phyloP scores from a whole-genome alignment of 2,888 invertebrate genomes.

The Platerodrilus igneus region DNA sequence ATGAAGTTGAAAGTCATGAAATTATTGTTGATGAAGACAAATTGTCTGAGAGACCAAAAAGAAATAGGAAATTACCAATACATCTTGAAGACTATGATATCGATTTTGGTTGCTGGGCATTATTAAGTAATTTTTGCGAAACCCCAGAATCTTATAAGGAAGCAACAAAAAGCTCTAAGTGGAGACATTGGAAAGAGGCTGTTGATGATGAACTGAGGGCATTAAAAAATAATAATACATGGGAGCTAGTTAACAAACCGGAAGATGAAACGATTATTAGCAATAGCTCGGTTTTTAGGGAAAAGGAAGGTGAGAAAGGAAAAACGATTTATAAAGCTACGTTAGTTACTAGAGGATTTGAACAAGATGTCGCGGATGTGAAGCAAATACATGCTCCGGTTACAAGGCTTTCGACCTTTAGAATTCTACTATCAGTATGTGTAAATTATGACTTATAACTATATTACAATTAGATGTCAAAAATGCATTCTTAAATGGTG shows the following conservation, averaged over 20 bases:
- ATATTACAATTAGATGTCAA: conserved; percentile 9
- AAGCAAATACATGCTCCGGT: conserved; percentile 3
- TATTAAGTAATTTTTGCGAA: conserved; percentile 1
- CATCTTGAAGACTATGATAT: conserved; percentile 1
- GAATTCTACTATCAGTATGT: conserved; percentile 5
- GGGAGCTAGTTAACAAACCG: conserved; percentile 2
- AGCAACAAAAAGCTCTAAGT: too few species aligned
- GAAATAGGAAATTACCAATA: conserved; percentile 1
- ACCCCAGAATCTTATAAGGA: conserved; percentile 1
- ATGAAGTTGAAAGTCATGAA: too few species aligned
- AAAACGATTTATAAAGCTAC: conserved; percentile 10
- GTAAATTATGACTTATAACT: neutral
- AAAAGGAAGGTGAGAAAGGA: conserved; percentile 31
- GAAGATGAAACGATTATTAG: conserved; percentile 3
- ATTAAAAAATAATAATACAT: conserved; percentile 5
- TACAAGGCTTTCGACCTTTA: conserved; percentile 1
- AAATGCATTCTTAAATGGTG: conserved; percentile 9
- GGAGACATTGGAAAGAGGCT: neutral
- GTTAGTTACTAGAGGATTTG: conserved; percentile 7
- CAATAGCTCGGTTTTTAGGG: conserved; percentile 5
- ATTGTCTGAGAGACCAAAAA: conserved; percentile 1
- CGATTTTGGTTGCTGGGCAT: conserved; percentile 1
- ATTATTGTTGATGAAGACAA: too few species aligned
- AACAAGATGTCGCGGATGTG: neutral
- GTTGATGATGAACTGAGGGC: conserved; percentile 3